Conservation (phyloP, 2,888 invertebrate genomes). For the Athripsodes cinereus region DNA sequence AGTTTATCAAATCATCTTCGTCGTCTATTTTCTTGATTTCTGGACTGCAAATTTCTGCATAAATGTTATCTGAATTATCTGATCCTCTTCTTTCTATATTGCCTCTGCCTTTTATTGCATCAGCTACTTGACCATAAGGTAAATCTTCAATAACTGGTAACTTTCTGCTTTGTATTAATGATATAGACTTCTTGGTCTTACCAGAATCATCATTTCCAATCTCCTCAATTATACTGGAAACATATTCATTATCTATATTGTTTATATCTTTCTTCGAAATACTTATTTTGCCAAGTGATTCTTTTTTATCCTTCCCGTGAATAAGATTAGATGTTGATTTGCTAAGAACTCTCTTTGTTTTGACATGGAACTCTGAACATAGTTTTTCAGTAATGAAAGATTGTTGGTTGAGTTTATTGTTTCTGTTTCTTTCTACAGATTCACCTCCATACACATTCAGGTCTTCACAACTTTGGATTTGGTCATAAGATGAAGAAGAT, state of each 20-base stretch:
- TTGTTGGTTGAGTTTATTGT: slow-evolving; percentile 52
- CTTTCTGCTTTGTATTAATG: slow-evolving; percentile 50
- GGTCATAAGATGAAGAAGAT: slow-evolving; percentile 48
- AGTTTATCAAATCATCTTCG: slow-evolving; percentile 44
- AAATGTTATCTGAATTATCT: slow-evolving; percentile 59
- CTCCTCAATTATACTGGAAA: neutral
- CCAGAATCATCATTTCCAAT: slow-evolving; percentile 28
- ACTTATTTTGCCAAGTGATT: slow-evolving; percentile 26
- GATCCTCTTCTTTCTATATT: slow-evolving; percentile 30
- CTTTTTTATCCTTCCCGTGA: slow-evolving; percentile 50
- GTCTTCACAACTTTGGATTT: slow-evolving; percentile 50
- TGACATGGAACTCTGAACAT: slow-evolving; percentile 65
- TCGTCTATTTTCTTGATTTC: slow-evolving; percentile 35
- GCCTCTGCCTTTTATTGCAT: slow-evolving; percentile 46
- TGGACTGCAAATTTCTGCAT: slow-evolving; percentile 60
- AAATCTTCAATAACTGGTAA: slow-evolving; percentile 57
- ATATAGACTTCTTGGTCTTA: slow-evolving; percentile 49
- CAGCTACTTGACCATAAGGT: slow-evolving; percentile 65
- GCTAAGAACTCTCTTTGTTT: slow-evolving; percentile 58
- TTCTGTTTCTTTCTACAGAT: slow-evolving; percentile 52
- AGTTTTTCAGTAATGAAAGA: slow-evolving; percentile 64
- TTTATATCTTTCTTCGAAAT: slow-evolving; percentile 4
- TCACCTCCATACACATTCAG: slow-evolving; percentile 51
- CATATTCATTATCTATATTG: slow-evolving; percentile 29
- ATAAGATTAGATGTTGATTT: slow-evolving; percentile 59